These are phyloP conservation scores for Scaptomyza flava DNA, from an alignment of 2,888 invertebrate genomes.

Conservation along the genomic window DNA sequence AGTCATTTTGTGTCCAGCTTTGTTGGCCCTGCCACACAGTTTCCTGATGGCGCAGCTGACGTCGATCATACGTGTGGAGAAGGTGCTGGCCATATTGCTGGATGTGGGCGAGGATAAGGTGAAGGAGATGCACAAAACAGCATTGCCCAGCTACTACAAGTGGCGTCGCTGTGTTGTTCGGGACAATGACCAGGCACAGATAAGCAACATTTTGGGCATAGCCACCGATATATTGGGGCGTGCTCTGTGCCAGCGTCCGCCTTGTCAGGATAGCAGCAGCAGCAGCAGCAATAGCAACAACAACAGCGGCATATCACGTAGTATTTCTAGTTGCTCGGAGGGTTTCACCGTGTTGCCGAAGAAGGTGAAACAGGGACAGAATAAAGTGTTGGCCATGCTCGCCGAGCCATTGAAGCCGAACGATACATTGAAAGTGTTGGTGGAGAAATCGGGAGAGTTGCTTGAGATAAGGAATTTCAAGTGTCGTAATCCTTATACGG, in stretches of 20 bases:
- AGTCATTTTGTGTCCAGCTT: slow-evolving; percentile 91
- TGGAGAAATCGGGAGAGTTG: slow-evolving; percentile 92
- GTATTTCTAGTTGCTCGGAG: slow-evolving; percentile 82
- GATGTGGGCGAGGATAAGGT: slow-evolving; percentile 91
- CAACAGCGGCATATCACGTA: slow-evolving; percentile 85
- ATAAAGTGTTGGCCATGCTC: slow-evolving; percentile 91
- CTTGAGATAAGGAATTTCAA: slow-evolving; percentile 91
- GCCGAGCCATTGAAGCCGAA: slow-evolving; percentile 91
- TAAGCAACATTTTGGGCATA: slow-evolving; percentile 92
- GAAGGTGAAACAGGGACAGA: slow-evolving; percentile 87
- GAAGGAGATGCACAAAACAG: slow-evolving; percentile 88
- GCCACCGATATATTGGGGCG: slow-evolving; percentile 91
- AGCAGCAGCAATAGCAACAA: slow-evolving; percentile 24
- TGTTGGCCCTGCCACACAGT: slow-evolving; percentile 86
- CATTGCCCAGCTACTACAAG: slow-evolving; percentile 89
- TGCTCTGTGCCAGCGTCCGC: slow-evolving; percentile 86
- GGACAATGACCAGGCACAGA: slow-evolving; percentile 93
- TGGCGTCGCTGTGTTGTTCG: slow-evolving; percentile 93
- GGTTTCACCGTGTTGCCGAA: slow-evolving; percentile 84
- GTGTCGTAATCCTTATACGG: slow-evolving; percentile 92
- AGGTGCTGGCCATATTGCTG: slow-evolving; percentile 91
- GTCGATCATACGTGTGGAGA: slow-evolving; percentile 86
- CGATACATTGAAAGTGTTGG: slow-evolving; percentile 90
- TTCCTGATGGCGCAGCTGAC: slow-evolving; percentile 82
- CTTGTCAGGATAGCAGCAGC: slow-evolving; percentile 87